phyloP scores from a whole-genome alignment of 1,140 invertebrate species.

The Drosophila lacteicornis region DNA sequence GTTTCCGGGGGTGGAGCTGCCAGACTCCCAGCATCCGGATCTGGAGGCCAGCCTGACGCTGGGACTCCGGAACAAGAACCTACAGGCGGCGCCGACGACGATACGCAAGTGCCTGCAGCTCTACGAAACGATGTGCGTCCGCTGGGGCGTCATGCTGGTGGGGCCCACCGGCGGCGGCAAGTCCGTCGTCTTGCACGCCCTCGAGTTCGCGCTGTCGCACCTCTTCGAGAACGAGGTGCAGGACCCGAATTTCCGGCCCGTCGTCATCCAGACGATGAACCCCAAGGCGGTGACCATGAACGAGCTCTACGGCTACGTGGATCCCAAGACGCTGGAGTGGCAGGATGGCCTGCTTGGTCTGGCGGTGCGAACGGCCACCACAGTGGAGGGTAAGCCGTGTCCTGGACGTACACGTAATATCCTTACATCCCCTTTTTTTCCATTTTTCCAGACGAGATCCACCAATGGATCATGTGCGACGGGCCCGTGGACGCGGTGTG shows the following conservation, averaged over 20 bases:
- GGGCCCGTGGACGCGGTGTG: conserved; percentile 97
- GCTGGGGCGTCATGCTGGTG: conserved; percentile 97
- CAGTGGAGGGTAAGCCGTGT: conserved; percentile 85
- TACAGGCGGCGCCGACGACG: conserved; percentile 88
- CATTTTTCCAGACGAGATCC: conserved; percentile 86
- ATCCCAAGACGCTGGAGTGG: conserved; percentile 94
- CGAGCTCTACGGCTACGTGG: conserved; percentile 95
- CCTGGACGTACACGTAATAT: neutral
- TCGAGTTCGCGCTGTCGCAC: conserved; percentile 88
- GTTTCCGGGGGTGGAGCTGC: conserved; percentile 93
- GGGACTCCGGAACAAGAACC: conserved; percentile 85
- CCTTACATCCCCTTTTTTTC: neutral
- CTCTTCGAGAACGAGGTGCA: conserved; percentile 86
- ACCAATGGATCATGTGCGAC: conserved; percentile 94
- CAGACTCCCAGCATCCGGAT: conserved; percentile 91
- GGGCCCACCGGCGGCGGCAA: conserved; percentile 95
- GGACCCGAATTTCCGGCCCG: conserved; percentile 87
- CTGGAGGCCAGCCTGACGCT: conserved; percentile 87
- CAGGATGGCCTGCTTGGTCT: conserved; percentile 93
- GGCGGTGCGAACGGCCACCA: conserved; percentile 89
- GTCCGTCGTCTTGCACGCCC: conserved; percentile 88
- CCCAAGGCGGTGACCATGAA: conserved; percentile 95
- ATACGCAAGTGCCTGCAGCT: conserved; percentile 93
- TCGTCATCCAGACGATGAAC: conserved; percentile 91
- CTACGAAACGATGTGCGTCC: conserved; percentile 96